Base-by-base conservation (phyloP, 1,140 invertebrate genomes). In the Mamestra configurata region DNA sequence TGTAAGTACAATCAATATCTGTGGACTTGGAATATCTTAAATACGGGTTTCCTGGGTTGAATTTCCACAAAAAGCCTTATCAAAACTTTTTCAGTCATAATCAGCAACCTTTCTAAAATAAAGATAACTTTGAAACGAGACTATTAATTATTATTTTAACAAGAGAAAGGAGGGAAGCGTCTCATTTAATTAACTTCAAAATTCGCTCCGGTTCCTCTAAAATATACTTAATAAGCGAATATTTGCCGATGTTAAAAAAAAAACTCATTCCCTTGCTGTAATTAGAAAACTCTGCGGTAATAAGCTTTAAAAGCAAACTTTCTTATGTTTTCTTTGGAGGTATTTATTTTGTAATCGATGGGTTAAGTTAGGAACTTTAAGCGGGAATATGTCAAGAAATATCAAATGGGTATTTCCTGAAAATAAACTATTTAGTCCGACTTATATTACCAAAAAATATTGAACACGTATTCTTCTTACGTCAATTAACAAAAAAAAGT, bases 161-260 rank as follows among this genome's bases (percentile, higher is more conserved):
- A 35, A n/a, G 7, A 24, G 10, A 57, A 35, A 49, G n/a, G 46
- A 70, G 53, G 68, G 68, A 53, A 71, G 15, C 51, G 49, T 24
- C n/a, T 73, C 27, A 73, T 73, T 73, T 73, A 73, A 73, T 73
- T 73, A 73, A 73, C 49, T 40, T 53, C 24, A 57, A 73, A 73
- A 57, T 73, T 40, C 7, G 27, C 35, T 35, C 35, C 68, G 31
- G 46, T 71, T 71, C 49, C 20, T 57, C 27, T 57, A 40, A 57
- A 73, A 73, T 73, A 73, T 73, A 73, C 35, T 55, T 55, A 53
- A 11, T 73, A 73, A 57, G 71, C 53, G 53, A 73, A 73, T 73
- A 73, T 73, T 73, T 73, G 53, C 51, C 53, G 71, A 55, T 73
- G 71, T 73, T 73, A 55, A 59, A 73, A 72, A 72, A 73, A 73